Evolutionary conservation across 2,113 vertebrate genomes (phyloP).

Genomic region (Spheniscus mendiculus): DNA sequence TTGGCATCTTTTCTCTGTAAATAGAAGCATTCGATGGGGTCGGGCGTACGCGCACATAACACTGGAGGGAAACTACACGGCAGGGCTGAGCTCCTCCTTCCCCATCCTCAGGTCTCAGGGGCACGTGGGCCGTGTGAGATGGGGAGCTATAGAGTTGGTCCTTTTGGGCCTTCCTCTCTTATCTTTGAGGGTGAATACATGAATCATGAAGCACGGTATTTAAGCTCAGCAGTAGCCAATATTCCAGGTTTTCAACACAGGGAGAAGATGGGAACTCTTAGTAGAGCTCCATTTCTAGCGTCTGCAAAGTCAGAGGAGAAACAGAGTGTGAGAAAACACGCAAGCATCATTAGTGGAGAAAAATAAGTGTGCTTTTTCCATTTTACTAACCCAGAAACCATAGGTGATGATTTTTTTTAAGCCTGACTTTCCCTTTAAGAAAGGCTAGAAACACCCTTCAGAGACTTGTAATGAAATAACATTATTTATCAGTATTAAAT

Average conservation of each 20-base stretch:
- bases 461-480: conserved; percentile 68
- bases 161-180: neutral
- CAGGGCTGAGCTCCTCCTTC: neutral
- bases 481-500: conserved; percentile 77
- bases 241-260: neutral
- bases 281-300: neutral
- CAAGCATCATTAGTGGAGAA: neutral
- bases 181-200: neutral
- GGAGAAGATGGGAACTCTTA: neutral
- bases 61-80: fast-evolving
- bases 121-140: fast-evolving
- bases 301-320: neutral
- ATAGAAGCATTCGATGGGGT: too few species aligned
- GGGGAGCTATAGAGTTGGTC: neutral
- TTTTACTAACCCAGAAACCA: neutral
- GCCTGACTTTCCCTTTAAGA: conserved; percentile 45
- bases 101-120: neutral
- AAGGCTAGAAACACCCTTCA: conserved; percentile 14
- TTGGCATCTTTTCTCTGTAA: neutral
- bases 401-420: neutral
- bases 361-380: neutral
- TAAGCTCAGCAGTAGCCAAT: neutral
- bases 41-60: neutral
- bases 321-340: neutral
- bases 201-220: neutral